Evolutionary conservation across 1,140 invertebrate species (phyloP), one percentile per base, ranked within the genome.

Genomic region (Drosophila orosa): DNA sequence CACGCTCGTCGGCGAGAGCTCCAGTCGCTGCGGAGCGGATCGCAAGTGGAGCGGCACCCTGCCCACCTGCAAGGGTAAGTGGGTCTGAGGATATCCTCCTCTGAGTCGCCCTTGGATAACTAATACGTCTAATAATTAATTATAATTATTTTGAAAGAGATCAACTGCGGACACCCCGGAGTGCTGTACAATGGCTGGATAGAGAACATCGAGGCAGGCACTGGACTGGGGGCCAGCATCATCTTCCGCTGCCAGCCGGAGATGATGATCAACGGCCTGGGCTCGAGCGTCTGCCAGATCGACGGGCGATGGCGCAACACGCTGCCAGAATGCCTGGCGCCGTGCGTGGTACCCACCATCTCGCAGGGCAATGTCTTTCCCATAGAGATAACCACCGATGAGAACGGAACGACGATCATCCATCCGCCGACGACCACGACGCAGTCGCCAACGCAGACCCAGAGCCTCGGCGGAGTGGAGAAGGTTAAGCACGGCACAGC

Each of bases 221-320:
- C 97, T 7, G 96, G 95, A 0, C 94, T 98, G 24, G 98, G 98
- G 0, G 96, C 97, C 0, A 97, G 96, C 39, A 95, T 99, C 60
- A 98, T 98, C 81, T 99, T 98, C 92, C 95, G 97, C 19, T 99
- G 98, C 92, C 96, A 97, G 82, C 97, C 98, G 60, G 96, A 96
- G 66, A 99, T 98, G 96, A 95, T 95, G 73, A 95, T 99, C 90
- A 95, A 96, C 60, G 98, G 97, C 0, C 95, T 97, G 82, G 95
- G 96, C 3, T 98, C 97, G 6, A 96, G 97, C 0, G 96, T 98
- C 6, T 99, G 98, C 86, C 96, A 97, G 90, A 95, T 96, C 54
- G 97, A 98, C 91, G 98, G 98, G 2, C 96, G 95, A 79, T 99
- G 98, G 98, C 95, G 97, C 72, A 96, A 98, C 92, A 95, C 97